Conservation (phyloP, 2,888 invertebrate genomes). For the Geophilus truncorum region DNA sequence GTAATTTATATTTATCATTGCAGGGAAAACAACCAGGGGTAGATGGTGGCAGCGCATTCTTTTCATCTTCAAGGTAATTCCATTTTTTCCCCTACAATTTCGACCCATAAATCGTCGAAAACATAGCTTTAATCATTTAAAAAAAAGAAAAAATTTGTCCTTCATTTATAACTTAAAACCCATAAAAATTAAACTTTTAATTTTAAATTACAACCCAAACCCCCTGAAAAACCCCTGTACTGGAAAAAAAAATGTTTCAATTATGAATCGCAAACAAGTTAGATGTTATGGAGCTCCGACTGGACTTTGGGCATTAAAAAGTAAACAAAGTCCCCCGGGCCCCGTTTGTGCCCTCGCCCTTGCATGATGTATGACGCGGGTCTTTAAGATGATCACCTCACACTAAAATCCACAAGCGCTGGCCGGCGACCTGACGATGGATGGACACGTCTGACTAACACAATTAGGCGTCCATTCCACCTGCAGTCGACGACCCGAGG, state of each 20-base stretch:
- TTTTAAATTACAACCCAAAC: neutral
- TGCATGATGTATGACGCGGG: constrained; percentile 11
- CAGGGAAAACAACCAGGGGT: too few relatives aligned
- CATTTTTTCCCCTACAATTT: too few relatives aligned
- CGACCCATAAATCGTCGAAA: too few relatives aligned
- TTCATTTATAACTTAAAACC: neutral
- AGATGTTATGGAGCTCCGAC: too few relatives aligned
- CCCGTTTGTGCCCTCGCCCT: neutral
- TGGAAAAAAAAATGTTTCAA: neutral
- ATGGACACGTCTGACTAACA: constrained; percentile 14
- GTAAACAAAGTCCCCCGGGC: neutral
- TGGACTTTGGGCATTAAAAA: neutral
- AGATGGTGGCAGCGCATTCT: too few relatives aligned
- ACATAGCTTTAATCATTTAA: neutral
- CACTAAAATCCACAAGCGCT: neutral
- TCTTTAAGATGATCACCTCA: constrained; percentile 24
- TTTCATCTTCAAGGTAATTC: too few relatives aligned
- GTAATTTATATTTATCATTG: neutral
- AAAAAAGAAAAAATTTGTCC: neutral
- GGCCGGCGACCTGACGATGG: constrained; percentile 1
- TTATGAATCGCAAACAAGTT: neutral
- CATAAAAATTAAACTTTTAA: neutral
- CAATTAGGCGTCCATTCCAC: constrained; percentile 24
- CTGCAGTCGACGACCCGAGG: constrained; percentile 18
- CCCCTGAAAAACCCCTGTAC: neutral